Evolutionary conservation across 2,888 invertebrate species (phyloP), one percentile per base, ranked within the genome.

Genomic region (Odontomyia ornata): DNA sequence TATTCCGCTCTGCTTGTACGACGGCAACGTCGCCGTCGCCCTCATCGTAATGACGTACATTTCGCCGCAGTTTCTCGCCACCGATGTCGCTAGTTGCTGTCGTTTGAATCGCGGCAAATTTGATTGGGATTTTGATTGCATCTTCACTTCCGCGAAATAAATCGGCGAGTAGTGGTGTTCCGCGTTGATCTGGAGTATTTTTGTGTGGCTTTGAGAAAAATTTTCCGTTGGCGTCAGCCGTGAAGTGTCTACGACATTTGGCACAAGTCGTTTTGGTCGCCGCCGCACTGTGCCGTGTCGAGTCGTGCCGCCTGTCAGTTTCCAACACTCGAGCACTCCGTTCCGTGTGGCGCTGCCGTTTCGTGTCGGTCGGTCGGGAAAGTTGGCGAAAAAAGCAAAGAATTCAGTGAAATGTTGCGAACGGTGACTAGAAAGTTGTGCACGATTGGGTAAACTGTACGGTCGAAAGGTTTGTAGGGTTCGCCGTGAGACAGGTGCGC

Each of bases 301-400:
- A 36, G 36, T 23, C 69, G 69, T 47, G 47, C 69, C 47, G 67
- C 67, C 15, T 67, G 67, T 67, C 67, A 67, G 1, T 67, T 67
- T 36, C 15, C 36, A 64, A 9, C 30, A 23, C 30, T n/a, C n/a
- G n/a, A 36, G 67, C 11, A 43, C 15, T 67, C 23, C 67, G 67
- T 67, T 67, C 67, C 43, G 67, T 46, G 65, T 30, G 65, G n/a
- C 65, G 36, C n/a, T 30, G 36, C 15, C 36, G 65, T 36, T 28
- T 43, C 60, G 23, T 7, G 21, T 7, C 25, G 25, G 64, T 28
- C 27, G n/a, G 64, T 30, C 30, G 64, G 64, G 64, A n/a, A 18
- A 18, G 9, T 28, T 30, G 64, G 27, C 11, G 13, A 64, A 64
- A 64, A 64, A 64, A 7, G 27, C 2, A 25, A 9, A 23, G 21